Evolutionary conservation across 2,113 vertebrate genomes (phyloP), one percentile per base, ranked within the genome.

Genomic region (Crypturellus undulatus): DNA sequence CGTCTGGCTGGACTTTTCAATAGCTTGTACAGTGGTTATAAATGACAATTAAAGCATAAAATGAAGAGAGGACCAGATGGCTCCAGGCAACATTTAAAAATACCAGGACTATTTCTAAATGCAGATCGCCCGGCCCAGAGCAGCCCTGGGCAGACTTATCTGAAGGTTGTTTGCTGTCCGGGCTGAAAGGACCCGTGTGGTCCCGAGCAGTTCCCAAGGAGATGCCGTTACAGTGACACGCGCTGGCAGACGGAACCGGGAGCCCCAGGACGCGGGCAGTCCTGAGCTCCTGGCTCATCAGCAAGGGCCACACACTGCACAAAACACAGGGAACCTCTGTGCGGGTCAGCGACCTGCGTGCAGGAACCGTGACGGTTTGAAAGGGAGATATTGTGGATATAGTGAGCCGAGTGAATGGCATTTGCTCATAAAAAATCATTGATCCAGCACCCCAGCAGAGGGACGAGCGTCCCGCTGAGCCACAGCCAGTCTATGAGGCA

Each of bases 71-170:
- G 67, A 95, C 65, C 88, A 95, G 70, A 92, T 71, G 88, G 83
- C 88, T 96, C 49, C 69, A 78, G 87, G 90, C 82, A 88, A 79
- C 82, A 86, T 93, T 94, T 94, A 96, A 96, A 97, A 95, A 95
- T 86, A 96, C 65, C 13, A 5, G 56, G 72, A 59, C 79, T 87
- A 30, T 92, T 95, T 96, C 95, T 96, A 94, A 96, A 95, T 68
- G 82, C 82, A 94, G 85, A 73, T 88, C 76, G 58, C 42, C 59
- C 86, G 84, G 71, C 72, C 63, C 91, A 92, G 84, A 94, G 81
- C 80, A 86, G 85, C 93, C 90, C 56, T 56, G 60, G 93, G 87
- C 85, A 93, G 65, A 59, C 82, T 90, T 62, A 73, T 73, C 79
- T 96, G 93, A 94, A 91, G 89, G 92, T 89, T 95, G 30, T 89